phyloP scores from a whole-genome alignment of 2,888 invertebrate genomes.

The Syrphus vitripennis region DNA sequence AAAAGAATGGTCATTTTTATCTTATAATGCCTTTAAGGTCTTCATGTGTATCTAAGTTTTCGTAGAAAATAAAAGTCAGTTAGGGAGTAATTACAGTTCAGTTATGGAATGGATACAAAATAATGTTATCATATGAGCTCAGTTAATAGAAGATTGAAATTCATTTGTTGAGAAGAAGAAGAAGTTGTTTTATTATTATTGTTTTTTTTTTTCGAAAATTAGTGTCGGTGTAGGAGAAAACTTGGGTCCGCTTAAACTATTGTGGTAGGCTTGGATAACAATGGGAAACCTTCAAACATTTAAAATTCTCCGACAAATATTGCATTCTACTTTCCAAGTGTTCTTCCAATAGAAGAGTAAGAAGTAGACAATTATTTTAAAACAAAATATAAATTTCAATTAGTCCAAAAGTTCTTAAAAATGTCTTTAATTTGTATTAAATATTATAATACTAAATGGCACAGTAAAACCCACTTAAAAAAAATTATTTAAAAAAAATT shows the following conservation, averaged over 20 bases:
- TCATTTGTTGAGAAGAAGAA: background rate
- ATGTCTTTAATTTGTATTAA: too few relatives aligned
- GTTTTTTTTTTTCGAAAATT: background rate
- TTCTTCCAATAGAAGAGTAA: too few relatives aligned
- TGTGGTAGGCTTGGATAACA: background rate
- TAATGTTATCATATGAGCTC: slow-evolving; percentile 1
- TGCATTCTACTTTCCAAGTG: too few relatives aligned
- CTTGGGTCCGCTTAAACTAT: background rate
- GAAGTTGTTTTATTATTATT: background rate
- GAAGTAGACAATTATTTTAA: too few relatives aligned
- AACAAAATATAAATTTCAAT: too few relatives aligned
- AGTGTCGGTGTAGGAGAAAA: background rate
- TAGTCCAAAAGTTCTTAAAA: too few relatives aligned
- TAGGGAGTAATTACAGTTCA: slow-evolving; percentile 27
- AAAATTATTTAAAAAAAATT: too few relatives aligned
- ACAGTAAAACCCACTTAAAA: too few relatives aligned
- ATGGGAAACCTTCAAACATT: too few relatives aligned
- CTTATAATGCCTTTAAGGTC: slow-evolving; percentile 7
- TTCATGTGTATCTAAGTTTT: slow-evolving; percentile 7
- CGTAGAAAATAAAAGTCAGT: slow-evolving; percentile 22
- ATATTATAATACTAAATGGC: too few relatives aligned
- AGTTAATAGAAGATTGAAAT: slow-evolving; percentile 17
- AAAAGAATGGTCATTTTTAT: slow-evolving; percentile 7
- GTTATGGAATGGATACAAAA: background rate
- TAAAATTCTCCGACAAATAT: too few relatives aligned